phyloP scores from a whole-genome alignment of 2,888 invertebrate genomes.

The Drosophila bunnanda region DNA sequence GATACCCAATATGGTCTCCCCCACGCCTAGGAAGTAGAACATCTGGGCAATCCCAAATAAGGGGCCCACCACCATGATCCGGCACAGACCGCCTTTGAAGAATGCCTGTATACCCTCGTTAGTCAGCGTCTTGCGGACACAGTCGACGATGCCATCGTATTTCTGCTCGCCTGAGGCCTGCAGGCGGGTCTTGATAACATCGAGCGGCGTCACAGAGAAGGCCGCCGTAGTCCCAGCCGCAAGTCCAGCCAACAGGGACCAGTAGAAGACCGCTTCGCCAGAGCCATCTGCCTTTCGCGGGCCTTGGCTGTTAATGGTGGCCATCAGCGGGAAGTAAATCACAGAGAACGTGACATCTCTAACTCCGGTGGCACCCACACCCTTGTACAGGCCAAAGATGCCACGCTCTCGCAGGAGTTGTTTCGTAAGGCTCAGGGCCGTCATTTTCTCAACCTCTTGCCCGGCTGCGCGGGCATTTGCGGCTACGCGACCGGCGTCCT shows the following conservation, averaged over 20 bases:
- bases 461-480: constrained; percentile 88
- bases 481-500: constrained; percentile 95
- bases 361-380: constrained; percentile 94
- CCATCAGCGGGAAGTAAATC: constrained; percentile 98
- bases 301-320: constrained; percentile 93
- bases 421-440: constrained; percentile 91
- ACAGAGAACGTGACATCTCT: constrained; percentile 97
- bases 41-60: constrained; percentile 99
- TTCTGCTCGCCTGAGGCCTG: constrained; percentile 94
- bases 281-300: constrained; percentile 88
- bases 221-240: constrained; percentile 94
- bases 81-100: constrained; percentile 97
- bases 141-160: constrained; percentile 94
- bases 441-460: constrained; percentile 87
- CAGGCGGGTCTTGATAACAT: constrained; percentile 98
- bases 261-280: constrained; percentile 93
- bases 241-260: constrained; percentile 96
- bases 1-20: constrained; percentile 88
- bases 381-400: constrained; percentile 95
- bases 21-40: constrained; percentile 97
- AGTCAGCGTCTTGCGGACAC: constrained; percentile 91
- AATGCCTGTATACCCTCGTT: constrained; percentile 96
- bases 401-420: constrained; percentile 92
- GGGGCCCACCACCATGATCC: constrained; percentile 98
- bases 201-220: constrained; percentile 94